A percentile compares a stretch with the other conserved stretches of the same genome.
Evolutionary conservation across 2,888 invertebrate genomes (phyloP).

Genomic region (Hedya salicella): DNA sequence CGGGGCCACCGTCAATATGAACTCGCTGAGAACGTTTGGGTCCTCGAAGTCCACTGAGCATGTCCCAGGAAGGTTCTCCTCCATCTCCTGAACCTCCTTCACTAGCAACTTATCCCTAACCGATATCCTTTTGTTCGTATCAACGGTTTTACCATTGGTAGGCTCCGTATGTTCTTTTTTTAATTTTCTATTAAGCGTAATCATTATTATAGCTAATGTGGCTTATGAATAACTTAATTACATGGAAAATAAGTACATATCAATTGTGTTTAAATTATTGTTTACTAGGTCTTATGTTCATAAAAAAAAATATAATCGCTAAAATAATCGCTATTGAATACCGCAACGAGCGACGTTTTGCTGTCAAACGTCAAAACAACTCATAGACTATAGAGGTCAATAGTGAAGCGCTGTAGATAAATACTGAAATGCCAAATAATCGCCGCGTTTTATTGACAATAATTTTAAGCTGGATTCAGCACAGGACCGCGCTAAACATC

Average conservation of each 20-base stretch:
- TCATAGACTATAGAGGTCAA: constrained; percentile 17
- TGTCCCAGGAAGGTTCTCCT: constrained; percentile 91
- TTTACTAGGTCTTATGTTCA: constrained; percentile 45
- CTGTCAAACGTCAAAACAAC: constrained; percentile 36
- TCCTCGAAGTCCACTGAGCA: constrained; percentile 93
- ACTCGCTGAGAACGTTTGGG: constrained; percentile 92
- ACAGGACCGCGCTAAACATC: background rate
- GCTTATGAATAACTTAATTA: constrained; percentile 42
- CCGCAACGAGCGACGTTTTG: constrained; percentile 26
- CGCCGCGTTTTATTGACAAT: background rate
- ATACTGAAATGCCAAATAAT: background rate
- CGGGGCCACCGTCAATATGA: constrained; percentile 90
- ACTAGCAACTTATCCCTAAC: constrained; percentile 91
- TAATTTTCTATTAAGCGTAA: constrained; percentile 89
- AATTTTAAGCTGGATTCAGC: background rate
- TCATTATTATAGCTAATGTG: constrained; percentile 80
- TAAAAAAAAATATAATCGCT: constrained; percentile 38
- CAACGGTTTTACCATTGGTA: constrained; percentile 69
- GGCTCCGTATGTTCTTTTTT: constrained; percentile 86
- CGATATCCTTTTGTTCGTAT: constrained; percentile 86
- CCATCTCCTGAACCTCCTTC: constrained; percentile 94
- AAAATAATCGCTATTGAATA: constrained; percentile 21
- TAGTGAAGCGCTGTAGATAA: constrained; percentile 1
- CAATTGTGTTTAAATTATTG: constrained; percentile 45
- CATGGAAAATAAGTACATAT: constrained; percentile 53